Base-by-base conservation (phyloP, 2,888 invertebrate species). In the Creontiades dilutus region DNA sequence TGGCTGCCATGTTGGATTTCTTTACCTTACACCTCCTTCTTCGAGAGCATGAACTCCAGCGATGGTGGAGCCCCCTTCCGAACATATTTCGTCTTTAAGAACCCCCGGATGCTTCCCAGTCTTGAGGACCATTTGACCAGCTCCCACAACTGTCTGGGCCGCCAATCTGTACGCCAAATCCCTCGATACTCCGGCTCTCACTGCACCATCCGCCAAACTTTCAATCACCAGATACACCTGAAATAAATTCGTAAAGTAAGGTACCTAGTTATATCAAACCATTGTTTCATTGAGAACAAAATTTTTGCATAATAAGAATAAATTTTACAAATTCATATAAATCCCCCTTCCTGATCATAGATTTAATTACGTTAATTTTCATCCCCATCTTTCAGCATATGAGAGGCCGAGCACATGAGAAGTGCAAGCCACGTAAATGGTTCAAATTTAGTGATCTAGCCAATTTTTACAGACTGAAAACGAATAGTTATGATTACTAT, bases 141-240 rank as follows among this genome's bases (percentile, higher is more conserved):
- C 93, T 9, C 98, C 98, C 76, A 97, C 93, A 86, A 98, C 94
- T 87, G 97, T 96, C 93, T 98, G 98, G 0, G 98, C 97, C 0
- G 98, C 97, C 92, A 98, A 95, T 93, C 96, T 95, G 19, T 95
- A 94, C 0, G 99, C 97, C 93, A 96, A 94, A 75, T 95, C 95
- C 91, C 99, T 94, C 0, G 98, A 97, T 13, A 98, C 95, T 3
- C 99, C 99, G 94, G 97, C 96, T 93, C 96, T 97, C 0, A 99
- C 99, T 0, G 96, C 99, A 37, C 98, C 99, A 94, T 99, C 99
- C 0, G 98, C 96, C 91, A 99, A 93, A 0, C 98, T 98, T 94
- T 99, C 99, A 91, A 98, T 97, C 85, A 98, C 95, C 90, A 97
- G 94, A 93, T 97, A 99, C 90, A 97, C 95, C 96, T 96, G 93